Evolutionary conservation across 2,113 vertebrate species (phyloP).

Genomic region (Tragelaphus scriptus): DNA sequence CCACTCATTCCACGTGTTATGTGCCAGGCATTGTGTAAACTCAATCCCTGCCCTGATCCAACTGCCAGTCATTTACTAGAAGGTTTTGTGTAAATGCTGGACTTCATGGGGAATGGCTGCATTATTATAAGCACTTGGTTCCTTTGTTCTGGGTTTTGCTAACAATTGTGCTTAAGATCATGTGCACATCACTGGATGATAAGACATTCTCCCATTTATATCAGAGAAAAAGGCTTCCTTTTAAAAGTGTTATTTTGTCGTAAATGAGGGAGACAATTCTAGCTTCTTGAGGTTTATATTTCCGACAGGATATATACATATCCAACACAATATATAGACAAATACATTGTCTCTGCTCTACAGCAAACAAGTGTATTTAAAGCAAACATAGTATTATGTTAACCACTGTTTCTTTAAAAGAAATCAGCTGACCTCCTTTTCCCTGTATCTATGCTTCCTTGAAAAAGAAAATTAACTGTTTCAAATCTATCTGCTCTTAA

Average conservation of each 20-base stretch:
- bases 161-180: neutral
- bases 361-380: neutral
- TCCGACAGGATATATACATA: neutral
- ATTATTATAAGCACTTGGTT: neutral
- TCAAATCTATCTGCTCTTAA: slow-evolving; percentile 45
- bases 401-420: neutral
- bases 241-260: slow-evolving; percentile 8
- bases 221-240: neutral
- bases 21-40: neutral
- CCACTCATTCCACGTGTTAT: neutral
- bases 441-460: neutral
- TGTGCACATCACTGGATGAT: neutral
- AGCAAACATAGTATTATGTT: neutral
- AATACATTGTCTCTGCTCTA: neutral
- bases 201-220: neutral
- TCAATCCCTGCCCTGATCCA: neutral
- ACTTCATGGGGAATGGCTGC: neutral
- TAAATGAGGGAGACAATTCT: neutral
- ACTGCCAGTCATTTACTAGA: neutral
- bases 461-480: slow-evolving; percentile 5
- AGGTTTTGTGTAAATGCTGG: neutral
- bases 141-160: neutral
- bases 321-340: neutral
- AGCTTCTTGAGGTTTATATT: neutral
- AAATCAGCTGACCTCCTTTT: neutral